Percentiles rank a stretch among this genome's conserved stretches.
Evolutionary conservation across 2,797 vertebrate genomes (phyloP).

Genomic region (Hylomyscus alleni): DNA sequence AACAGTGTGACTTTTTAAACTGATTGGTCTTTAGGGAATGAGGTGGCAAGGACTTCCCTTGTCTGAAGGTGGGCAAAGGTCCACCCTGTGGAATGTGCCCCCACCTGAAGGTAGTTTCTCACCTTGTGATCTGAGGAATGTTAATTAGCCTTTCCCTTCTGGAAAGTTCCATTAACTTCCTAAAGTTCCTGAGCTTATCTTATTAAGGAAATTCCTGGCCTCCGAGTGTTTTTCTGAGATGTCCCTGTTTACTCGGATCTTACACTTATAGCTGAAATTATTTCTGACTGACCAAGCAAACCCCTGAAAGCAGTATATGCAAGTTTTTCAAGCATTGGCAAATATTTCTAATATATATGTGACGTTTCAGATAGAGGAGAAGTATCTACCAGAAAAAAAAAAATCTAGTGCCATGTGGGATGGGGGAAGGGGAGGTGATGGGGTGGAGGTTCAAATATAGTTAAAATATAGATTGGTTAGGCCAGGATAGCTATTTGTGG

Average conservation of each 20-base stretch:
- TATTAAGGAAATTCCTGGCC: too few relatives aligned
- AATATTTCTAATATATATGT: slow-evolving; percentile 63
- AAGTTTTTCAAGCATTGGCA: slow-evolving; percentile 66
- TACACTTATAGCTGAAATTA: slow-evolving; percentile 56
- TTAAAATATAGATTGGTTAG: background rate
- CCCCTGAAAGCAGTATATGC: slow-evolving; percentile 53
- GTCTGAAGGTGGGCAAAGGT: too few relatives aligned
- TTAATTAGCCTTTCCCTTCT: too few relatives aligned
- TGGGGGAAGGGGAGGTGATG: accelerated
- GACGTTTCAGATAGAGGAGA: background rate
- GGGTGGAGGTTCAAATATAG: background rate
- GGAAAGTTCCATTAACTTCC: too few relatives aligned
- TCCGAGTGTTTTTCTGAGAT: too few relatives aligned
- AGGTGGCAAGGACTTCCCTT: too few relatives aligned
- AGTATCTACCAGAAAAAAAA: background rate
- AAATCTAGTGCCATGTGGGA: background rate
- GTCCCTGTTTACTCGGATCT: background rate
- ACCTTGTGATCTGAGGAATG: too few relatives aligned
- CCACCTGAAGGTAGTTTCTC: too few relatives aligned
- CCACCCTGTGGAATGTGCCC: too few relatives aligned
- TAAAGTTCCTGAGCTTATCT: too few relatives aligned
- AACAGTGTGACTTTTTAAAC: too few relatives aligned
- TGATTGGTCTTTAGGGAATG: too few relatives aligned
- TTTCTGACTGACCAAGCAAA: slow-evolving; percentile 45
- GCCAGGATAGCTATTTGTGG: background rate